Base-by-base conservation (phyloP, 2,113 vertebrate genomes). In the Heptranchias perlo region DNA sequence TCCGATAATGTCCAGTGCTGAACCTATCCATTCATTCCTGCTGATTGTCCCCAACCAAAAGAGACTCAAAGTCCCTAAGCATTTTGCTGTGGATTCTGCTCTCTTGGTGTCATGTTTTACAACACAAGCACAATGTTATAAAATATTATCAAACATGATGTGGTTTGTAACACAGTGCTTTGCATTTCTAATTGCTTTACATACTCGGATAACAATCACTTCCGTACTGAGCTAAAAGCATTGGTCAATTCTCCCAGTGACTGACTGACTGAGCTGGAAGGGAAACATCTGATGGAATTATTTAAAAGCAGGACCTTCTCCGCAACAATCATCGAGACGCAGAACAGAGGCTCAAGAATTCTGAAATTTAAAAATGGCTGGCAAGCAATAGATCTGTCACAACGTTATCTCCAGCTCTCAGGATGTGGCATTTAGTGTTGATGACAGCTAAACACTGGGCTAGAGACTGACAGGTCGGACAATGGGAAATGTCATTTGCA, bases 371-470 rank as follows among this genome's bases (percentile, higher is more conserved):
- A 62, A 95, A 95, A 31, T 52, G 94, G 23, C 62, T 95, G 94
- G 65, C 44, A 95, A 52, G 25, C 94, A 69, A 35, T 52, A 94
- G 94, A 95, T 28, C 94, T 69, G 44, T 69, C 65, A 95, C 44
- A 95, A 73, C 25, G 94, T 35, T 95, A 73, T 73, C 64, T 95
- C 65, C 94, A 73, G 64, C 65, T 95, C 94, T 52, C 64, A 95
- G 94, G 94, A 69, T 73, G 64, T 52, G 65, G 92, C 16, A 94
- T 94, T 94, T 94, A 95, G 8, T 35, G 21, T 69, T 95, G 94
- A 62, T 23, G 58, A 69, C 52, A 69, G 18, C 94, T 31, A 35
- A 95, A 69, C 64, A 73, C 65, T 67, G 28, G 94, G 39, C 11
- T 52, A 69, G 65, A 69, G 44, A 47, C 94, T 95, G 94, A 95